Base-by-base conservation (phyloP, 2,888 invertebrate genomes). In the Geotrupes spiniger region DNA sequence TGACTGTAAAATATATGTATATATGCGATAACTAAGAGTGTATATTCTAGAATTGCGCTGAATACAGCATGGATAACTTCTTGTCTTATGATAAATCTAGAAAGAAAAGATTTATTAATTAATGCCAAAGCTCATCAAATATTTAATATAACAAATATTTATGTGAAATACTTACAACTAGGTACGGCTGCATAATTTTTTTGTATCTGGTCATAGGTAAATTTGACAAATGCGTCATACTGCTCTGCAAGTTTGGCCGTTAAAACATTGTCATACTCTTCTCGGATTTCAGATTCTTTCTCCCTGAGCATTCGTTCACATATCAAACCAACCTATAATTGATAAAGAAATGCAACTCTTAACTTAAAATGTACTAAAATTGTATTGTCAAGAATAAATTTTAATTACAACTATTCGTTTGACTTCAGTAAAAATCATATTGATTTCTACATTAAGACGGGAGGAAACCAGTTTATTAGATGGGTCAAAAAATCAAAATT, bases 161-260 rank as follows among this genome's bases (percentile, higher is more conserved):
- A 26, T n/a, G n/a, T 26, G 27, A 26, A 42, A 56, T 62, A 71
- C 73, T 72, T 68, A 74, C 74, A 74, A 63, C 74, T 74, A 57
- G 74, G 74, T 55, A 68, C 67, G 58, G 67, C 65, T 57, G 66
- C 67, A 54, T 78, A 86, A 65, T 83, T 81, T 75, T 82, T 87
- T 70, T 90, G 90, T 68, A 98, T 89, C 81, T 98, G 97, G 78
- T 99, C 98, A 65, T 92, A 88, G 63, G 97, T 97, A 77, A 98
- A 98, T 77, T 94, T 94, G 55, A 97, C 94, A 75, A 98, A 99
- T 68, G 96, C 92, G 74, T 98, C 97, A 71, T 98, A 98, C 76
- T 98, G 97, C 78, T 99, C 98, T 53, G 95, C 92, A 61, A 99
- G 82, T 77, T 97, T 97, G 71, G 83, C 83, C 72, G 87, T 89